A percentile compares a stretch with the other conserved stretches of the same genome.
Conservation (phyloP, 2,113 vertebrate species). For the Terrapene triunguis region DNA sequence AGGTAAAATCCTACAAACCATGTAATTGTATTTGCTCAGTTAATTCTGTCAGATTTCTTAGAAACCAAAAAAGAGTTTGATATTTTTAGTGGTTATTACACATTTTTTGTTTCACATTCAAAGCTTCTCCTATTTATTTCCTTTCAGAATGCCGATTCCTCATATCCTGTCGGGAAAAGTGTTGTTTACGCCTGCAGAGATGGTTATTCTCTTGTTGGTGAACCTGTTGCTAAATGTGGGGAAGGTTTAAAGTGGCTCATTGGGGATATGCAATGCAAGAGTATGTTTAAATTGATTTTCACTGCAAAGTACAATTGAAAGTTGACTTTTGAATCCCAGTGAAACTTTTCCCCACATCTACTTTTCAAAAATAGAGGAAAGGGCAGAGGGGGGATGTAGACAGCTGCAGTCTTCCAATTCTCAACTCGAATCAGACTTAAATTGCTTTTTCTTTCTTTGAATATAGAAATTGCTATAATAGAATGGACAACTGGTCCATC, state of each 20-base stretch:
- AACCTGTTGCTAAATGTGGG: slow-evolving; percentile 83
- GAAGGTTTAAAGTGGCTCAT: slow-evolving; percentile 83
- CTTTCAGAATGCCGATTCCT: slow-evolving; percentile 73
- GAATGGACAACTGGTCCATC: not conserved
- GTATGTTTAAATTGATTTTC: slow-evolving; percentile 76
- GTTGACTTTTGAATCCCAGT: not conserved
- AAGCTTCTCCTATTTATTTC: slow-evolving; percentile 12
- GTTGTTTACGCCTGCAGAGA: slow-evolving; percentile 87
- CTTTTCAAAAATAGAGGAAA: not conserved
- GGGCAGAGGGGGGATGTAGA: not conserved
- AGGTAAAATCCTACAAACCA: not conserved
- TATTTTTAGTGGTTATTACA: not conserved
- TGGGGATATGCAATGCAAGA: slow-evolving; percentile 82
- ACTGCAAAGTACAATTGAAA: not conserved
- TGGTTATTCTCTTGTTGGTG: slow-evolving; percentile 84
- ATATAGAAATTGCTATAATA: not conserved
- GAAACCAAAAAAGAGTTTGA: not conserved
- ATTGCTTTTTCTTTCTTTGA: not conserved
- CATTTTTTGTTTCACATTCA: not conserved
- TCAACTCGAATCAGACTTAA: not conserved
- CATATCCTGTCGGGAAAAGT: slow-evolving; percentile 84
- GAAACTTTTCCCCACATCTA: not conserved
- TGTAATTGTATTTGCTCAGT: not conserved
- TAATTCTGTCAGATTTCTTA: rapidly evolving
- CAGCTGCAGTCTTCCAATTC: not conserved